A percentile compares a stretch with the other conserved stretches of the same genome.
Evolutionary conservation across 2,888 invertebrate species (phyloP).

Genomic region (Eupsilia transversa): DNA sequence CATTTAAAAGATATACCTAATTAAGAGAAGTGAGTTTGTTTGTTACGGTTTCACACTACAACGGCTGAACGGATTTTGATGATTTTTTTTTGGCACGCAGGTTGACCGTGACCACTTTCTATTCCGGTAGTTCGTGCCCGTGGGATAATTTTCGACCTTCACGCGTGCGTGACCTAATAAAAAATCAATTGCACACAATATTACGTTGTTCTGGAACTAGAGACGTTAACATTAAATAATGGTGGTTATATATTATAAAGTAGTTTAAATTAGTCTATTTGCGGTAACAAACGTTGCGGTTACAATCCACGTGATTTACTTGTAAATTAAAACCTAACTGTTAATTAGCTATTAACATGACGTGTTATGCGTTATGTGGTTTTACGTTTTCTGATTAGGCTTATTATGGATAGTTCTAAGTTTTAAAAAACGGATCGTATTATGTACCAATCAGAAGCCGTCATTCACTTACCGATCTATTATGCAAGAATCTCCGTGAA

Average conservation of each 20-base stretch:
- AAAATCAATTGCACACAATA: not conserved
- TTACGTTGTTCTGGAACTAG: not conserved
- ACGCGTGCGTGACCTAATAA: not conserved
- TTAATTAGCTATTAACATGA: slow-evolving; percentile 28
- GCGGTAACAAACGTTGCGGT: slow-evolving; percentile 15
- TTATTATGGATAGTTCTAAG: not conserved
- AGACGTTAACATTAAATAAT: not conserved
- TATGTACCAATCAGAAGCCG: not conserved
- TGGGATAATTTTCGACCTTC: too few relatives aligned
- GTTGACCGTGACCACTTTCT: too few relatives aligned
- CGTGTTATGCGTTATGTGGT: slow-evolving; percentile 15
- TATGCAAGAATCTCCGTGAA: not conserved
- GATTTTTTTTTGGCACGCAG: too few relatives aligned
- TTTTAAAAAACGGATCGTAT: not conserved
- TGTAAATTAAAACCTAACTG: slow-evolving; percentile 35
- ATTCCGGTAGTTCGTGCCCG: too few relatives aligned
- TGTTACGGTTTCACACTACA: too few relatives aligned
- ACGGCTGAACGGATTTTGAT: too few relatives aligned
- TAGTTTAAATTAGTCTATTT: slow-evolving; percentile 14
- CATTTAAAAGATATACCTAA: not conserved
- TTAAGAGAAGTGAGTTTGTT: not conserved
- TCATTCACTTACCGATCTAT: too few relatives aligned
- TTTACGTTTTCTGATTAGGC: not conserved
- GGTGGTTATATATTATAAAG: not conserved
- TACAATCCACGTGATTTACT: slow-evolving; percentile 16